A percentile compares a stretch with the other conserved stretches of the same genome.
Conservation (phyloP, 1,140 invertebrate genomes). For the Listronotus bonariensis region DNA sequence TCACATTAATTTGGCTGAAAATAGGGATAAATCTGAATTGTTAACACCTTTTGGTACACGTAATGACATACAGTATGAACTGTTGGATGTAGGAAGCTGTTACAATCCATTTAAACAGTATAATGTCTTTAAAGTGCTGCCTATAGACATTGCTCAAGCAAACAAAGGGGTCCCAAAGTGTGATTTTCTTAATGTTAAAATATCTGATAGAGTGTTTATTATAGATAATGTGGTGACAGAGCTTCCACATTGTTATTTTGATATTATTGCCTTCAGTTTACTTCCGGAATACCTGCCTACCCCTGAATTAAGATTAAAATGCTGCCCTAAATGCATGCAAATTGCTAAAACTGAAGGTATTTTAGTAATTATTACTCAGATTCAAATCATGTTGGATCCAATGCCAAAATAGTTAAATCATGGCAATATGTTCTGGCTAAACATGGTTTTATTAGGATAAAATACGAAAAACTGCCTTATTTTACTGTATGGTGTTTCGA, state of each 20-base stretch:
- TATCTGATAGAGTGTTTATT: slow-evolving; percentile 54
- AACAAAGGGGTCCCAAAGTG: slow-evolving; percentile 72
- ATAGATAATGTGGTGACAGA: slow-evolving; percentile 55
- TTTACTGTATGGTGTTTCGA: slow-evolving; percentile 88
- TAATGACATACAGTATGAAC: slow-evolving; percentile 51
- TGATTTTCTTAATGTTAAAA: slow-evolving; percentile 76
- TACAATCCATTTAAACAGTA: slow-evolving; percentile 84
- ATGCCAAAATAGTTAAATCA: slow-evolving; percentile 83
- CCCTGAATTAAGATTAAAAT: slow-evolving; percentile 71
- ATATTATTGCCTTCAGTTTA: slow-evolving; percentile 85
- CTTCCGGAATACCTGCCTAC: slow-evolving; percentile 88
- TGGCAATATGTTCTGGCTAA: slow-evolving; percentile 79
- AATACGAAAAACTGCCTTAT: slow-evolving; percentile 84
- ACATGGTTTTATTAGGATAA: slow-evolving; percentile 79
- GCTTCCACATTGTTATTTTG: slow-evolving; percentile 62
- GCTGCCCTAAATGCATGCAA: slow-evolving; percentile 80
- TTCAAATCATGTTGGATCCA: slow-evolving; percentile 84
- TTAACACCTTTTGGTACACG: not conserved
- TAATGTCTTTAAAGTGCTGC: slow-evolving; percentile 72
- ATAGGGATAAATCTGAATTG: slow-evolving; percentile 21
- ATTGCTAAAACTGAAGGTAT: slow-evolving; percentile 74
- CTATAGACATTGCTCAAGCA: slow-evolving; percentile 83
- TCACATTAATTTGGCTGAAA: slow-evolving; percentile 21
- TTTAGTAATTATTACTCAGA: slow-evolving; percentile 88
- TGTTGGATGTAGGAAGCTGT: slow-evolving; percentile 94